These are phyloP conservation scores for Tanypteryx hageni DNA, from an alignment of 2,888 invertebrate species.

Conservation along the genomic window DNA sequence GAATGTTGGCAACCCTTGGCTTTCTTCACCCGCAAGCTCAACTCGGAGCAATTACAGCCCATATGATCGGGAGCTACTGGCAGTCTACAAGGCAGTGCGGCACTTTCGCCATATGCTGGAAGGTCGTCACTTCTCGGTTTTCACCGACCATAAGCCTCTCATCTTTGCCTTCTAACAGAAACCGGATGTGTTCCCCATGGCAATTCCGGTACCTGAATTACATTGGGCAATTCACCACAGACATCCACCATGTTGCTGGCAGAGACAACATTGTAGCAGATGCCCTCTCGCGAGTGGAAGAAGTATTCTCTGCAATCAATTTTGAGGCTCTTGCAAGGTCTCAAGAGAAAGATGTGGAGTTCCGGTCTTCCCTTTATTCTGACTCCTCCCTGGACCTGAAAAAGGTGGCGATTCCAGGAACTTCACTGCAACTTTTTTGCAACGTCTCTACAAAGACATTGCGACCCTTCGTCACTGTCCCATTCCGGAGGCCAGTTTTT, in stretches of 20 bases:
- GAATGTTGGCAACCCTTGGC: not conserved
- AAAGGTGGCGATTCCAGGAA: too few species aligned
- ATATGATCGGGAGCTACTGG: too few species aligned
- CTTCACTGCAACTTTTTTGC: too few species aligned
- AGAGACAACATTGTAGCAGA: slow-evolving; percentile 33
- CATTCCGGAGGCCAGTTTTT: not conserved
- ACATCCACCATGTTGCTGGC: slow-evolving; percentile 18
- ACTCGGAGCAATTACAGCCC: not conserved
- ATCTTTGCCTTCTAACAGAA: slow-evolving; percentile 58
- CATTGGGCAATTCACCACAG: slow-evolving; percentile 52
- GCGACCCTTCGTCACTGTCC: too few species aligned
- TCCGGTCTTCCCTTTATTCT: not conserved
- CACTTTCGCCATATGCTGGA: not conserved
- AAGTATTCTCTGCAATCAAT: too few species aligned
- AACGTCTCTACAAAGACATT: too few species aligned
- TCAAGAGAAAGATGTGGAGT: not conserved
- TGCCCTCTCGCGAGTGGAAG: slow-evolving; percentile 30
- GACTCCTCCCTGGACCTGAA: not conserved
- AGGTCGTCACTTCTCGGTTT: slow-evolving; percentile 21
- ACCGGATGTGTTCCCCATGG: slow-evolving; percentile 53
- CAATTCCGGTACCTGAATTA: slow-evolving; percentile 52
- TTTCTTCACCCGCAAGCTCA: not conserved
- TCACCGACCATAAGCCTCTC: slow-evolving; percentile 55
- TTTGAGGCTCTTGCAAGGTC: not conserved
- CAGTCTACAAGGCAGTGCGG: not conserved